Evolutionary conservation across 2,888 invertebrate genomes (phyloP).

Genomic region (Erpobdella octoculata): DNA sequence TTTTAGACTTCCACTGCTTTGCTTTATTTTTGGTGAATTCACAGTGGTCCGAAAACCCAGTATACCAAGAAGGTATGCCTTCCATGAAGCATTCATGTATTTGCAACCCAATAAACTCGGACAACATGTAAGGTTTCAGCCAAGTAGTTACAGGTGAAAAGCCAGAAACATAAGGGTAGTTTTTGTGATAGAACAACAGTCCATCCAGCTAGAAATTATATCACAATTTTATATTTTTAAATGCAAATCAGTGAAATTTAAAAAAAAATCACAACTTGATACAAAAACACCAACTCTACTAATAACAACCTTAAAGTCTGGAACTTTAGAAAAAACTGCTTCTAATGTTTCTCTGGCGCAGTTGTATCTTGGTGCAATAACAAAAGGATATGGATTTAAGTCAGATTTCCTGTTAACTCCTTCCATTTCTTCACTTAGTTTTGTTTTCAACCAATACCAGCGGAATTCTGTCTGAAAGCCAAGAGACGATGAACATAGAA

Average conservation of each 20-base stretch:
- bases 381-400: neutral
- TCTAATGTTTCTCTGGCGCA: neutral
- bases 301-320: neutral
- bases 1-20: neutral
- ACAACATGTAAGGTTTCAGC: constrained; percentile 3
- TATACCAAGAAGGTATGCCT: neutral
- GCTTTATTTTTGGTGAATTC: neutral
- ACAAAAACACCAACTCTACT: too few species aligned
- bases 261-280: too few species aligned
- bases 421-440: neutral
- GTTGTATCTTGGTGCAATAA: neutral
- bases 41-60: neutral
- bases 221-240: neutral
- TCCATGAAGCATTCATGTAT: neutral
- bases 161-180: neutral
- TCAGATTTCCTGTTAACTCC: neutral
- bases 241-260: too few species aligned
- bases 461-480: neutral
- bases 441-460: neutral
- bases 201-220: neutral
- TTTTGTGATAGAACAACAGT: neutral
- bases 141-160: neutral
- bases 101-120: neutral
- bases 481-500: neutral
- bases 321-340: neutral